Conservation (phyloP, 2,113 vertebrate genomes). For the Petroica traversi region DNA sequence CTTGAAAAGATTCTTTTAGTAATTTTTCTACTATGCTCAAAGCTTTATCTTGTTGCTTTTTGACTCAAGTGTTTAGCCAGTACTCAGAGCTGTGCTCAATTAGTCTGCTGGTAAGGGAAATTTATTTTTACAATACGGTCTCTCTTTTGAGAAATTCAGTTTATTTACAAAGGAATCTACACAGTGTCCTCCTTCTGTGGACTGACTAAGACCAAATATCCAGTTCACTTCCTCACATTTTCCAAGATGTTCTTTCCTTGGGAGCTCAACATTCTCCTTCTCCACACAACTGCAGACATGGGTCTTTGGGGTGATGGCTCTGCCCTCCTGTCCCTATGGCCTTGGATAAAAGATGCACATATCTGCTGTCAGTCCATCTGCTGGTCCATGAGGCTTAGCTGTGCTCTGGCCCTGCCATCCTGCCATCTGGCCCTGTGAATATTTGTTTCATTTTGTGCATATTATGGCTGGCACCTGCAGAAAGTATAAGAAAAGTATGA, state of each 20-base stretch:
- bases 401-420: not conserved
- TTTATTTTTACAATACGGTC: not conserved
- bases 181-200: not conserved
- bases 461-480: not conserved
- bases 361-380: not conserved
- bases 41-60: not conserved
- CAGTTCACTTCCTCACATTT: not conserved
- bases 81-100: not conserved
- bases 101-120: not conserved
- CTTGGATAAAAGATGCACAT: not conserved
- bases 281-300: not conserved
- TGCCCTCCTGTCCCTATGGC: not conserved
- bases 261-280: not conserved
- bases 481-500: not conserved
- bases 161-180: not conserved
- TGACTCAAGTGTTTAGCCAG: not conserved
- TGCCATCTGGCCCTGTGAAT: not conserved
- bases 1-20: conserved; percentile 13
- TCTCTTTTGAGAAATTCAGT: not conserved
- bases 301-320: not conserved
- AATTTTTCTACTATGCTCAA: not conserved
- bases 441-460: not conserved
- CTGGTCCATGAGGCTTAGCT: not conserved
- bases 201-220: not conserved
- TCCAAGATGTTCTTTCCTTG: not conserved